These are phyloP conservation scores for Lucifuga dentata DNA, from an alignment of 2,113 vertebrate species.

Conservation along the genomic window DNA sequence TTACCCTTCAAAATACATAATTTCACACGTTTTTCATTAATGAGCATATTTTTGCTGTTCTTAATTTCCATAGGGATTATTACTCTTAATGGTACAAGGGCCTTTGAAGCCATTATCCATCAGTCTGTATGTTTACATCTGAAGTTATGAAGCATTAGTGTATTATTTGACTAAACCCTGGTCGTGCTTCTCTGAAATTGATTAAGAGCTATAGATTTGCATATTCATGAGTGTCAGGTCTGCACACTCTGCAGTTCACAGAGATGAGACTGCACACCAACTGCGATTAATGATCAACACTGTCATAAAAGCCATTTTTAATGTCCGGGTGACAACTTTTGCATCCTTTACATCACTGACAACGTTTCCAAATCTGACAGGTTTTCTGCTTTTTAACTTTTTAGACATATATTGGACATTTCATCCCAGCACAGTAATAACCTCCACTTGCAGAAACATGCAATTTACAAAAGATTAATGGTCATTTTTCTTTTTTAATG, in stretches of 20 bases:
- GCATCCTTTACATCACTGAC: no score
- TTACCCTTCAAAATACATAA: background rate
- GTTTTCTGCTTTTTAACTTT: no score
- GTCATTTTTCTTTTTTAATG: no score
- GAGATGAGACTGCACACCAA: conserved; percentile 28
- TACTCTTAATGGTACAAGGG: background rate
- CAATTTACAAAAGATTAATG: no score
- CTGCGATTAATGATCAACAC: conserved; percentile 29
- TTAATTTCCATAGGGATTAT: conserved; percentile 22
- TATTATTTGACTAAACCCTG: conserved; percentile 40
- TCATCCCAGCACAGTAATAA: no score
- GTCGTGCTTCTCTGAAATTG: conserved; percentile 42
- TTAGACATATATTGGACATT: no score
- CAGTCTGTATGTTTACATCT: conserved; percentile 35
- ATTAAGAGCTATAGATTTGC: conserved; percentile 40
- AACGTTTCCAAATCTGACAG: no score
- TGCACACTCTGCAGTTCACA: conserved; percentile 3
- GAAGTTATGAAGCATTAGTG: conserved; percentile 44
- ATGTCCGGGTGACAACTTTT: no score
- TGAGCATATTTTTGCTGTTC: conserved; percentile 6
- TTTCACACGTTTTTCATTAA: background rate
- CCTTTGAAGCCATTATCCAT: conserved; percentile 10
- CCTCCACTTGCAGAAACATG: no score
- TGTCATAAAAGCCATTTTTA: background rate
- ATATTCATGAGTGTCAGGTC: conserved; percentile 46